Conservation (phyloP, 2,888 invertebrate species). For the Tromatobia lineatoria region DNA sequence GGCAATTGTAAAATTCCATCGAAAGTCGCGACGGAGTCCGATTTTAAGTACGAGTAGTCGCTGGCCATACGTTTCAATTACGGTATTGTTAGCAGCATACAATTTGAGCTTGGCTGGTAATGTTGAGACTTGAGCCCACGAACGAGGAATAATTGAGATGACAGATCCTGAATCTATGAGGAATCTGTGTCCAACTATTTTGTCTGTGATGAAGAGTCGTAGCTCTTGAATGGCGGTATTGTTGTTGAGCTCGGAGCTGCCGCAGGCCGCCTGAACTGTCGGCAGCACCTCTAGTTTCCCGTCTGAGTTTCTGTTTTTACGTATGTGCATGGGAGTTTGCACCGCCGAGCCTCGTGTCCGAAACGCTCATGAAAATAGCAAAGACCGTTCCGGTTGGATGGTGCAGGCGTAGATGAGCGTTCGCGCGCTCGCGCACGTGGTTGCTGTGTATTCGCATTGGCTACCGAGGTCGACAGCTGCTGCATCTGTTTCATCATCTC, state of each 20-base stretch:
- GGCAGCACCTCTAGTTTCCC: conserved; percentile 52
- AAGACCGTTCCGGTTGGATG: background rate
- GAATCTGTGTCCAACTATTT: conserved; percentile 17
- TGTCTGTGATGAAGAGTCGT: conserved; percentile 48
- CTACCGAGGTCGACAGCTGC: background rate
- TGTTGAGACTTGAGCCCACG: background rate
- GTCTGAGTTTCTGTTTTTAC: background rate
- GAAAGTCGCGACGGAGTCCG: conserved; percentile 45
- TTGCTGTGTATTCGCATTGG: background rate
- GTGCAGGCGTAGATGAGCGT: conserved; percentile 9
- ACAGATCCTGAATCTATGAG: conserved; percentile 69
- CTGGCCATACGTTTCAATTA: conserved; percentile 53
- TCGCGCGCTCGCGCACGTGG: conserved; percentile 16
- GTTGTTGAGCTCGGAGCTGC: conserved; percentile 36
- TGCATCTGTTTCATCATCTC: background rate
- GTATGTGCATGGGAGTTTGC: conserved; percentile 34
- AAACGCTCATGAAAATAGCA: conserved; percentile 13
- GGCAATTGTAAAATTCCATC: conserved; percentile 58
- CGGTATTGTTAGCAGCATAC: conserved; percentile 54
- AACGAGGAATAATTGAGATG: conserved; percentile 51
- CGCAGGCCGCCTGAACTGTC: conserved; percentile 42
- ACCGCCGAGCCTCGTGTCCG: background rate
- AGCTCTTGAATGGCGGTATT: conserved; percentile 48
- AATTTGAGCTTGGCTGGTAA: conserved; percentile 20
- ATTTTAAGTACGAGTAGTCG: conserved; percentile 35